Evolutionary conservation across 2,888 invertebrate species (phyloP).

Genomic region (Apotomis turbidana): DNA sequence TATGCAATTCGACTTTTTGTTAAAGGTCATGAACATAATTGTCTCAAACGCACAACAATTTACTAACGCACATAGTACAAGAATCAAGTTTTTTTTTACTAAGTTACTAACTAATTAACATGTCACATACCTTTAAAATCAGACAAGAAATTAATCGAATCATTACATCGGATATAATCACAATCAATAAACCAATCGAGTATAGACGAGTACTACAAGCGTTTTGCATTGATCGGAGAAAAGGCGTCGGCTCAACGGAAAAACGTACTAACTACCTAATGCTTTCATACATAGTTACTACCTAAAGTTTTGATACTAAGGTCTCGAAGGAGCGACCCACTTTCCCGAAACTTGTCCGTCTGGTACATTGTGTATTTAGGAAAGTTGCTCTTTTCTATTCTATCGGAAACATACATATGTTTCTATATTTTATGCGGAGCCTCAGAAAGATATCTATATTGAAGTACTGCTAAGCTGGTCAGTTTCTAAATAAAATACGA

Average conservation of each 20-base stretch:
- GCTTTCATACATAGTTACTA: not conserved
- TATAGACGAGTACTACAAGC: slow-evolving; percentile 6
- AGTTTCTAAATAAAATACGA: too few species aligned
- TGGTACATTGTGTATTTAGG: slow-evolving; percentile 38
- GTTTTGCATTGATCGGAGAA: slow-evolving; percentile 40
- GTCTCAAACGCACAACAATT: too few species aligned
- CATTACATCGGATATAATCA: slow-evolving; percentile 14
- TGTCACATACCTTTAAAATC: not conserved
- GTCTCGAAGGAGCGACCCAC: slow-evolving; percentile 33
- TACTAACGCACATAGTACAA: too few species aligned
- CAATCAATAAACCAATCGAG: slow-evolving; percentile 5
- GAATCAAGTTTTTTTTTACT: not conserved
- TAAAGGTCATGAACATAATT: too few species aligned
- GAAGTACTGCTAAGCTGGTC: too few species aligned
- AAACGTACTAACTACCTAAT: not conserved
- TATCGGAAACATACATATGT: slow-evolving; percentile 14
- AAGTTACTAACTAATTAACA: too few species aligned
- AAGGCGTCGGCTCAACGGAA: not conserved
- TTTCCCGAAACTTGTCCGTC: slow-evolving; percentile 39
- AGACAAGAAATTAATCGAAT: slow-evolving; percentile 13
- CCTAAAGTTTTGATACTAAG: not conserved
- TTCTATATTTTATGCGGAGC: not conserved
- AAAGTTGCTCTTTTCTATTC: slow-evolving; percentile 34
- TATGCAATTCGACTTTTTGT: too few species aligned
- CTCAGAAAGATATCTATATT: not conserved